A percentile compares a stretch with the other conserved stretches of the same genome.
These are phyloP conservation scores for Eupithecia inturbata DNA, from an alignment of 2,888 invertebrate species.

Conservation along the genomic window DNA sequence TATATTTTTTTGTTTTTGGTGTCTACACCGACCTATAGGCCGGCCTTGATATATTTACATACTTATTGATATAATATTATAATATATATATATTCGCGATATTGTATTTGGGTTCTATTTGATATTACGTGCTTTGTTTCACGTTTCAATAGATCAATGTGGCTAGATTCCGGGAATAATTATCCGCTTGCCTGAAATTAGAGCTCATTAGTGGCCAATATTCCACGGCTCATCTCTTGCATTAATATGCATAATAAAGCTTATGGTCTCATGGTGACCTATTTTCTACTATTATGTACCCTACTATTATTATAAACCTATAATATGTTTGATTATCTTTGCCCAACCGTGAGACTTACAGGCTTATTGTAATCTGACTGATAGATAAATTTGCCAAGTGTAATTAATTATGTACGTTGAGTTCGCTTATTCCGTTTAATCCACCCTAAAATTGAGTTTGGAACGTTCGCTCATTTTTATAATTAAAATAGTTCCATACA, in stretches of 20 bases:
- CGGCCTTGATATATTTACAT: not conserved
- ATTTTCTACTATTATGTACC: not conserved
- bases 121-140: not conserved
- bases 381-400: not conserved
- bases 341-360: not conserved
- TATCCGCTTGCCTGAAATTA: constrained; percentile 15
- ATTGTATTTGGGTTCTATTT: too few relatives aligned
- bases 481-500: constrained; percentile 20
- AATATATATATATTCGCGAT: too few relatives aligned
- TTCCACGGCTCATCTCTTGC: constrained; percentile 49
- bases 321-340: not conserved
- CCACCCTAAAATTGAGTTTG: too few relatives aligned
- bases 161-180: constrained; percentile 13
- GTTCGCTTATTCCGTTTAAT: constrained; percentile 18
- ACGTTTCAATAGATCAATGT: constrained; percentile 13
- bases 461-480: constrained; percentile 20
- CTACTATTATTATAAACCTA: too few relatives aligned
- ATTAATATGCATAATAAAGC: constrained; percentile 7
- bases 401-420: not conserved
- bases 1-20: too few relatives aligned
- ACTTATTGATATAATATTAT: not conserved
- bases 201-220: constrained; percentile 24
- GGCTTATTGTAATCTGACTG: not conserved
- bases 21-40: too few relatives aligned
- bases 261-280: not conserved